These are phyloP conservation scores for Philereme vetulata DNA, from an alignment of 2,888 invertebrate genomes.

Conservation along the genomic window DNA sequence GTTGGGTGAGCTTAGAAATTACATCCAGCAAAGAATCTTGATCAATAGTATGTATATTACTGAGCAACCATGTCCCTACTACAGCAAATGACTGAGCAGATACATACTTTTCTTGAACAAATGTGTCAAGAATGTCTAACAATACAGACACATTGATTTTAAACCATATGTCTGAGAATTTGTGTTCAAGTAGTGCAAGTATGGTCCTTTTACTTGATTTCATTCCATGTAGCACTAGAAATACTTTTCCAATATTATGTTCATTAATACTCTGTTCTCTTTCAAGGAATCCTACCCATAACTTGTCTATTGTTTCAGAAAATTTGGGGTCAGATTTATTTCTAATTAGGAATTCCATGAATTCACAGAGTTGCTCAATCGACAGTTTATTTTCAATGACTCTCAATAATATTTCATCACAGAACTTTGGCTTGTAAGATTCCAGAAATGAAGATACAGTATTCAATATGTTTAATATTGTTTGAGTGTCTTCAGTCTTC, in stretches of 20 bases:
- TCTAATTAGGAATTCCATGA: slow-evolving; percentile 79
- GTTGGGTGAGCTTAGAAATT: slow-evolving; percentile 78
- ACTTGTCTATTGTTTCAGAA: slow-evolving; percentile 83
- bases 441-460: slow-evolving; percentile 69
- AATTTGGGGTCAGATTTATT: slow-evolving; percentile 75
- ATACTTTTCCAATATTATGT: slow-evolving; percentile 82
- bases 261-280: slow-evolving; percentile 83
- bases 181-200: slow-evolving; percentile 83
- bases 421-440: slow-evolving; percentile 79
- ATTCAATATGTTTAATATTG: slow-evolving; percentile 71
- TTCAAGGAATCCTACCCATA: slow-evolving; percentile 87
- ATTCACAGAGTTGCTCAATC: slow-evolving; percentile 84
- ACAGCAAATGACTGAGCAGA: slow-evolving; percentile 70
- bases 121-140: slow-evolving; percentile 74
- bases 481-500: slow-evolving; percentile 76
- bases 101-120: slow-evolving; percentile 66
- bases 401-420: slow-evolving; percentile 85
- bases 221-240: slow-evolving; percentile 81
- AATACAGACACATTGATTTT: slow-evolving; percentile 75
- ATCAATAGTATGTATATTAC: slow-evolving; percentile 84
- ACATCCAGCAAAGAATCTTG: slow-evolving; percentile 83
- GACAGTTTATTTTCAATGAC: slow-evolving; percentile 84
- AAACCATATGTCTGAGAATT: slow-evolving; percentile 82
- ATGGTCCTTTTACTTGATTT: slow-evolving; percentile 85
- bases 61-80: slow-evolving; percentile 82